Percentiles rank a stretch among this genome's conserved stretches.
Conservation (phyloP, 2,888 invertebrate genomes). For the Drosophila rellima region DNA sequence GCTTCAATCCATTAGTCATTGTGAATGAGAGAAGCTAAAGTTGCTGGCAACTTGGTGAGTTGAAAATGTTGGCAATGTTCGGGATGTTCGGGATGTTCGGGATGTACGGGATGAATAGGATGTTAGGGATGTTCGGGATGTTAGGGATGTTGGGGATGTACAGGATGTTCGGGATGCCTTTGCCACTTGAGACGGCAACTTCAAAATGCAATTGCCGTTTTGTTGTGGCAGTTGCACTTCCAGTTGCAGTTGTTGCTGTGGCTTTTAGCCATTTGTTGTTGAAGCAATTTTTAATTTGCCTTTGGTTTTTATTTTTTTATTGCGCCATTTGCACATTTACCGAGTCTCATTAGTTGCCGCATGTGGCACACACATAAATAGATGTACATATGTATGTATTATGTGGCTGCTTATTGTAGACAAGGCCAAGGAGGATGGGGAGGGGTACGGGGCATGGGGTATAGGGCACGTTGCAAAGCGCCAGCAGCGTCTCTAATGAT, state of each 20-base stretch:
- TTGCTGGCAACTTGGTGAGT: slow-evolving; percentile 4
- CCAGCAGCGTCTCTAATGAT: slow-evolving; percentile 63
- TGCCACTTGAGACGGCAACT: slow-evolving; percentile 66
- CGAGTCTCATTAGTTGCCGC: slow-evolving; percentile 56
- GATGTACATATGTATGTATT: background rate
- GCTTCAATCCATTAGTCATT: slow-evolving; percentile 64
- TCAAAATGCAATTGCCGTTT: slow-evolving; percentile 64
- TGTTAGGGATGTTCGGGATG: slow-evolving; percentile 4
- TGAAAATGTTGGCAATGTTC: slow-evolving; percentile 5
- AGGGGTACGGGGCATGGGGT: too few species aligned
- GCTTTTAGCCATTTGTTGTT: slow-evolving; percentile 45
- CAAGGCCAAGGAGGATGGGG: too few species aligned
- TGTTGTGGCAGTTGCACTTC: background rate
- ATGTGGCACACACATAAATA: slow-evolving; percentile 14
- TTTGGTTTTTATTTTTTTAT: slow-evolving; percentile 31
- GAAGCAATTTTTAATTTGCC: slow-evolving; percentile 55
- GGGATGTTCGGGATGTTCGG: background rate
- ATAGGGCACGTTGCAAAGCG: background rate
- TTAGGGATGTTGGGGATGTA: slow-evolving; percentile 5
- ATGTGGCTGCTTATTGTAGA: too few species aligned
- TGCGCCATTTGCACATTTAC: slow-evolving; percentile 30
- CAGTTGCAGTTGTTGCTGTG: slow-evolving; percentile 29
- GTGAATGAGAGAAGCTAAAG: slow-evolving; percentile 17
- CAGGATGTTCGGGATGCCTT: background rate
- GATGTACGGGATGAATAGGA: too few species aligned